These are phyloP conservation scores for Charina bottae DNA, from an alignment of 2,113 vertebrate genomes.

Conservation along the genomic window DNA sequence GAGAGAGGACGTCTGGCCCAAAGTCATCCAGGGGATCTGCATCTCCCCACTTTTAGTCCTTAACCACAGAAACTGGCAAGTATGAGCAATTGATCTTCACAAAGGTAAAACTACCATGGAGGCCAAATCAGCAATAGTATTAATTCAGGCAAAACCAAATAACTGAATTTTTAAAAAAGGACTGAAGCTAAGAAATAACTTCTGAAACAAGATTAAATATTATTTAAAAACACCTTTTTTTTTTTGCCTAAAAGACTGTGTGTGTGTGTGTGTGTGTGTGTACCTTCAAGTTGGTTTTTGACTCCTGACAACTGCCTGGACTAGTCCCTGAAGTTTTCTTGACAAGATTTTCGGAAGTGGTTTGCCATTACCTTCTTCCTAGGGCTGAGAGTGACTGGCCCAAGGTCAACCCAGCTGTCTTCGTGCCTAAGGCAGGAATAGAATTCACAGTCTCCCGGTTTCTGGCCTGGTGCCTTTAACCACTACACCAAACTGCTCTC, in stretches of 20 bases:
- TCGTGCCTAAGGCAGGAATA: background rate
- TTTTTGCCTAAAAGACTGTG: background rate
- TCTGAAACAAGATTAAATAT: constrained; percentile 30
- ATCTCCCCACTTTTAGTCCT: background rate
- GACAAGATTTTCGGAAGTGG: background rate
- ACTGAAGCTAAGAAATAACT: constrained; percentile 4
- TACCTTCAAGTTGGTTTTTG: no score
- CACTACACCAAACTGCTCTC: background rate
- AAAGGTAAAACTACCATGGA: constrained; percentile 11
- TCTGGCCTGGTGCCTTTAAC: background rate
- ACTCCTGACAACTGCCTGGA: no score
- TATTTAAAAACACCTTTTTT: background rate
- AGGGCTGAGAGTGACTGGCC: background rate
- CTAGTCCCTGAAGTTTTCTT: background rate
- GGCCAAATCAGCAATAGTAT: background rate
- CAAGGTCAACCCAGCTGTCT: background rate
- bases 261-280: background rate
- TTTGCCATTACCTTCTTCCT: background rate
- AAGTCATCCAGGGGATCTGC: no score
- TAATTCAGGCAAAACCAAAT: background rate
- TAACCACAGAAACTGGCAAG: constrained; percentile 4
- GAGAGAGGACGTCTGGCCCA: background rate
- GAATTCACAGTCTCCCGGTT: background rate
- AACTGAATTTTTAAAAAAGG: background rate
- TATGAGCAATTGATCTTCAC: constrained; percentile 8